Base-by-base conservation (phyloP, 2,113 vertebrate genomes). In the Amblyornis subalaris region DNA sequence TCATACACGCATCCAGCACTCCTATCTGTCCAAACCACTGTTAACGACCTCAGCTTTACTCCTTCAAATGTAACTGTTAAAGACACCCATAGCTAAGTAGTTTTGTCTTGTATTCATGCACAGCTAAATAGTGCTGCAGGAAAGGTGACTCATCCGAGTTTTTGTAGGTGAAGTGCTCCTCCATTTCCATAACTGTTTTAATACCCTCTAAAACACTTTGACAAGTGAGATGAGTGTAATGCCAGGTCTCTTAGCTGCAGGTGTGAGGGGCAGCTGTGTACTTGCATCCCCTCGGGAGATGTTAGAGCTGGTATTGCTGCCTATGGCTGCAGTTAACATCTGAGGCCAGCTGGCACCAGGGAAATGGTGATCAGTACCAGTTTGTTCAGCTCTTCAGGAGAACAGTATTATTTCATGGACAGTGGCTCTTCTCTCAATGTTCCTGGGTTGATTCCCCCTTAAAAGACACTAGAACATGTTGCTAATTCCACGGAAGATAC, bases 331-430 rank as follows among this genome's bases (percentile, higher is more conserved):
- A n/a, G 53, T 65, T 85, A 45, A 55, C 65, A 65, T 57, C 65
- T 75, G 66, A 79, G 72, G 70, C 69, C 84, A 86, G 36, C 73
- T 88, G 89, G 69, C 48, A 67, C n/a, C 31, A 28, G n/a, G 45
- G 61, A 69, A 87, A 81, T 42, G 23, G 40, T 65, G 57, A 81
- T 64, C 28, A 48, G 20, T 29, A 64, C 28, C 44, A 13, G 21
- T 40, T 93, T 90, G 57, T 88, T 58, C 70, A 70, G 3, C 61
- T 76, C n/a, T 40, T 86, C 45, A 72, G 66, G 73, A 66, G 73
- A 66, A 77, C 3, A 57, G 3, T 19, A 31, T 55, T 72, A 14
- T 47, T 92, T 74, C 54, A 44, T 35, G 31, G 1, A 0, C 12
- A 48, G 25, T 19, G 19, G 14, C n/a, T 89, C 16, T 81, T 72